A percentile compares a stretch with the other conserved stretches of the same genome.
phyloP scores from a whole-genome alignment of 1,140 invertebrate species.

The Apis cerana region DNA sequence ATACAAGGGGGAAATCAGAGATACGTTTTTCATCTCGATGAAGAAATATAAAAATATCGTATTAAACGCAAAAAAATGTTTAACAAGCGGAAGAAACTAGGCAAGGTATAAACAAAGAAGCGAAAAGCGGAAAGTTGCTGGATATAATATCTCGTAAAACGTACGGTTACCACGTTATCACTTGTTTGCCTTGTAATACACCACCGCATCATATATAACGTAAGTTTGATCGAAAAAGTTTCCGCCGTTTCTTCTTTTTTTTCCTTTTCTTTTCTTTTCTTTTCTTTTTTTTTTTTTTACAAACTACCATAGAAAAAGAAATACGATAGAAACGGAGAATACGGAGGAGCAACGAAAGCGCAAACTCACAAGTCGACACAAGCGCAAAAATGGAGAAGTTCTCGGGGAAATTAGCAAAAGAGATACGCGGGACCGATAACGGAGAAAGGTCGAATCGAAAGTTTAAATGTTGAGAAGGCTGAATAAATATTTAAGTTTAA shows the following conservation, averaged over 20 bases:
- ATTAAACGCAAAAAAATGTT: too few species aligned
- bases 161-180: conserved; percentile 31
- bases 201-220: conserved; percentile 33
- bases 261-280: too few species aligned
- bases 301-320: neutral
- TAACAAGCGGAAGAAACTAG: neutral
- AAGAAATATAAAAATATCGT: too few species aligned
- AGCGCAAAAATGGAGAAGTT: too few species aligned
- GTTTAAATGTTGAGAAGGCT: neutral
- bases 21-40: too few species aligned
- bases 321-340: neutral
- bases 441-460: too few species aligned
- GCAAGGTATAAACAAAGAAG: conserved; percentile 4
- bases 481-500: neutral
- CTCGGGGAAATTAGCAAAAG: too few species aligned
- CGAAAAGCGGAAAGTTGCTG: conserved; percentile 30
- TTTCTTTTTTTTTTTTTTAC: neutral
- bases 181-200: conserved; percentile 24
- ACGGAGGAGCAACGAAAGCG: neutral
- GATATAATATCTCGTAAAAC: conserved; percentile 25
- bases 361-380: too few species aligned
- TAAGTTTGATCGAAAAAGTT: conserved; percentile 51
- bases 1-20: too few species aligned
- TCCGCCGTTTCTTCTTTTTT: neutral
- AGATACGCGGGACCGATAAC: too few species aligned